Percentiles rank a stretch among this genome's conserved stretches.
Conservation (phyloP, 2,113 vertebrate genomes). For the Struthidea cinerea region DNA sequence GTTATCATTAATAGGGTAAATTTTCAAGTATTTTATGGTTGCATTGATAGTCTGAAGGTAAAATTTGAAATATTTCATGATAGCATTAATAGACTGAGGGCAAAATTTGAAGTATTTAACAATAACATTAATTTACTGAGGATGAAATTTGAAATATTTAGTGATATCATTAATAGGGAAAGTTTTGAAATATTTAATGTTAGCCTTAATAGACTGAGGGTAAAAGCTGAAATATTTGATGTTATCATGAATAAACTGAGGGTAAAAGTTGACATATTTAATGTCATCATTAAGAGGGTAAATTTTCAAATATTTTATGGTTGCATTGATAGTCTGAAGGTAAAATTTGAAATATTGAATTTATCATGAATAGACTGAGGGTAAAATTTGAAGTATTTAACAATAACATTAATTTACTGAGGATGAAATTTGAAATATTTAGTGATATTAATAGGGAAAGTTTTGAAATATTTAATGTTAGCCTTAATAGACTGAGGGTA, state of each 20-base stretch:
- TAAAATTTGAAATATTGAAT: not conserved
- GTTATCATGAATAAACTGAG: not conserved
- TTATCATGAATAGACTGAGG: no score
- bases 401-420: no score
- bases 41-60: no score
- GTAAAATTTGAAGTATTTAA: not conserved
- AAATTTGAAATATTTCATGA: not conserved
- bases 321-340: no score
- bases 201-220: not conserved
- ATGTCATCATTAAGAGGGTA: not conserved
- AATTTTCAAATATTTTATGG: not conserved
- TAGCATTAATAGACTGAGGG: no score
- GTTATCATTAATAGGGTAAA: no score
- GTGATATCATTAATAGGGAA: not conserved
- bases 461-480: not conserved
- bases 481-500: not conserved
- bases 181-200: no score
- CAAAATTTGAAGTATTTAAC: not conserved
- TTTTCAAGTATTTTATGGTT: no score
- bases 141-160: not conserved
- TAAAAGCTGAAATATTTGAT: not conserved
- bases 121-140: not conserved
- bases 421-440: not conserved
- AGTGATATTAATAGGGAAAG: not conserved
- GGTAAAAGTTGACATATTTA: not conserved